phyloP scores from a whole-genome alignment of 1,140 invertebrate species.

The Apis dorsata region DNA sequence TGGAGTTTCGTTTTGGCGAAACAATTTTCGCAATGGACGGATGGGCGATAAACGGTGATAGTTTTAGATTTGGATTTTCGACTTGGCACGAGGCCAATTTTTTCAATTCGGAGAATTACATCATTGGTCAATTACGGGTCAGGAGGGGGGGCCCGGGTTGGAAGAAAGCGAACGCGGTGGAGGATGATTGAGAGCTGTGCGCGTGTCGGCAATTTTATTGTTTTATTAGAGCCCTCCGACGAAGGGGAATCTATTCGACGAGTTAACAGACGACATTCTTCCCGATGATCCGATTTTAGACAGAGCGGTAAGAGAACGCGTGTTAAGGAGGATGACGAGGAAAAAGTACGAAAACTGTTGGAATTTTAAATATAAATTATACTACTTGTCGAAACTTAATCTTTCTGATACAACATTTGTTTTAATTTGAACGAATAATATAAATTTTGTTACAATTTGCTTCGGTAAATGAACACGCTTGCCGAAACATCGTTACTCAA shows the following conservation, averaged over 20 bases:
- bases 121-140: conserved; percentile 23
- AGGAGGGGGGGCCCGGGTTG: conserved; percentile 18
- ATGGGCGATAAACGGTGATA: neutral
- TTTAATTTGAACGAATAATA: neutral
- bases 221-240: conserved; percentile 22
- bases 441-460: neutral
- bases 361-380: too few relatives aligned
- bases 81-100: conserved; percentile 18
- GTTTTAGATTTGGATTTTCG: neutral
- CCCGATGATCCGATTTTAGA: neutral
- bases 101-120: conserved; percentile 35
- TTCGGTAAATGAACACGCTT: neutral
- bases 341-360: too few relatives aligned
- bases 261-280: neutral
- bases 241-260: neutral
- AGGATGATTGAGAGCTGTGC: conserved; percentile 18
- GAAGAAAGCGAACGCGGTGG: conserved; percentile 46
- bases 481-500: conserved; percentile 25
- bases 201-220: conserved; percentile 39
- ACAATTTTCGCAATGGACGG: neutral
- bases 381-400: fast-evolving
- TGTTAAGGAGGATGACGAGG: too few relatives aligned
- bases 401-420: too few relatives aligned
- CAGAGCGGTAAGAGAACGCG: too few relatives aligned
- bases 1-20: neutral